These are phyloP conservation scores for Ceratothoa steindachneri DNA, from an alignment of 2,888 invertebrate species.

Conservation along the genomic window DNA sequence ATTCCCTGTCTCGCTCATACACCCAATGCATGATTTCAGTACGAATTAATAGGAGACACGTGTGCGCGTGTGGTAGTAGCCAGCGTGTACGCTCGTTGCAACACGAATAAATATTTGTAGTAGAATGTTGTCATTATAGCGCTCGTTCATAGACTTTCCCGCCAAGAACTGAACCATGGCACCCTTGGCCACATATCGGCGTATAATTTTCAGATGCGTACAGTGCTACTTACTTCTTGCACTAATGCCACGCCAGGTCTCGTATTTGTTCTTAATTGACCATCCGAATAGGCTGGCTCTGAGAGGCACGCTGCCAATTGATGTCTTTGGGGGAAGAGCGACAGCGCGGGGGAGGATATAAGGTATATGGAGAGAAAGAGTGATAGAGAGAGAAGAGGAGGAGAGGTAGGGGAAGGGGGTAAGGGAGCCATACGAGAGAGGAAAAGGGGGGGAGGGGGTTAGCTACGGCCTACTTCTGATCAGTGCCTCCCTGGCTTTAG, in stretches of 20 bases:
- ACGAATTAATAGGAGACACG: no score
- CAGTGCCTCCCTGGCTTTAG: constrained; percentile 15
- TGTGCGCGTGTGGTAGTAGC: no score
- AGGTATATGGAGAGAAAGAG: not conserved
- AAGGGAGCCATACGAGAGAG: not conserved
- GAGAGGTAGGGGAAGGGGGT: not conserved
- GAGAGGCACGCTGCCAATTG: constrained; percentile 5
- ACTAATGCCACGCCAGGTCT: no score
- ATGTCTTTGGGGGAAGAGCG: constrained; percentile 7
- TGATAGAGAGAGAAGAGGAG: not conserved
- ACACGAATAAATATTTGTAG: no score
- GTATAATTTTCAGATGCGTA: no score
- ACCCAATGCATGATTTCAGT: no score
- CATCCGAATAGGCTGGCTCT: not conserved
- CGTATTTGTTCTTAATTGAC: not conserved
- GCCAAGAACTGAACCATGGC: not conserved
- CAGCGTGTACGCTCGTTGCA: no score
- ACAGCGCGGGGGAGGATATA: constrained; percentile 11
- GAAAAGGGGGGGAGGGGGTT: not conserved
- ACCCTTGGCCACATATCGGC: not conserved
- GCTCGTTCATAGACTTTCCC: no score
- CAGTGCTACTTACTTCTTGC: no score
- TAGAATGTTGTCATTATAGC: no score
- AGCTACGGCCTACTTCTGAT: constrained; percentile 6
- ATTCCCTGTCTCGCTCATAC: no score